Base-by-base conservation (phyloP, 30 jellyfish, hydroid and myxozoan genomes). In the Hydra vulgaris region DNA sequence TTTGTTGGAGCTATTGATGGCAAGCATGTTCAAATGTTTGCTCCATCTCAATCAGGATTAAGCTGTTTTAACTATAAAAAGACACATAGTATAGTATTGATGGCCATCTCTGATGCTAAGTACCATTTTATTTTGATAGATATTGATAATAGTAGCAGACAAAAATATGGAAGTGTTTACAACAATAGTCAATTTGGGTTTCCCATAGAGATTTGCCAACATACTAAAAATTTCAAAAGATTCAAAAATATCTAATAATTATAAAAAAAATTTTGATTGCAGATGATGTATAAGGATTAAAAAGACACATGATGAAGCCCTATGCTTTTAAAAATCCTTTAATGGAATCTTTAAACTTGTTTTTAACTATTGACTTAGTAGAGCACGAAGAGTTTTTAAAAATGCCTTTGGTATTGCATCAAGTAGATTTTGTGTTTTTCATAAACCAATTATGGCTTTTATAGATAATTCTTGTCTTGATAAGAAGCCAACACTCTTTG, bases 341-440 rank as follows among this genome's bases (percentile, higher is more conserved):
- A 18, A 23, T 15, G 1, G 82, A 81, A 71, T 68, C 1, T 68
- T 4, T n/a, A 73, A 86, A 66, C 70, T 74, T 17, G 77, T 86
- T 16, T 86, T 81, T 53, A 85, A 79, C 74, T 79, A 79, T 27
- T 67, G 95, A 56, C 73, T 85, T 26, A 54, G 81, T 52, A 56
- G 95, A 19, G 85, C 88, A 16, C 70, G 85, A 52, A 27, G 93
- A 27, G 80, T 82, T 15, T 72, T 88, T 61, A 92, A 88, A 77
- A 88, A 88, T 54, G 77, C 93, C 24, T 88, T 82, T 88, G 96
- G 92, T 23, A 88, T 88, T 23, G 86, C 83, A 15, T 78, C 93
- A 17, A 22, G 84, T 8, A 71, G 93, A 18, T 88, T 82, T 72
- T 71, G 93, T 26, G 79, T 76, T 15, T 88, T 88, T 74, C 88